These are phyloP conservation scores for Lucilia sericata DNA, from an alignment of 1,140 invertebrate species.

Conservation along the genomic window DNA sequence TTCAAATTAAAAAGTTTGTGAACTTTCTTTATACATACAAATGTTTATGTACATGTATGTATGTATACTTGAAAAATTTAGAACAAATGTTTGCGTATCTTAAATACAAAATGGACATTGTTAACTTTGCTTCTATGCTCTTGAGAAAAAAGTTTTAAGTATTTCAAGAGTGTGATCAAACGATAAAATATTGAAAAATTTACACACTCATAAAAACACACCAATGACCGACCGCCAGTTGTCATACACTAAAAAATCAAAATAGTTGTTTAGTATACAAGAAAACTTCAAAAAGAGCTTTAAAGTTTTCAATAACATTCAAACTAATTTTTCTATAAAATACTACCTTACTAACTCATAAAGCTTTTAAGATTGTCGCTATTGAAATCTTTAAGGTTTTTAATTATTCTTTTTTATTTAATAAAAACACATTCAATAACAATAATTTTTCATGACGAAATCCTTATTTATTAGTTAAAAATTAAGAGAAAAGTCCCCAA, in stretches of 20 bases:
- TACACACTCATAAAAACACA: not conserved
- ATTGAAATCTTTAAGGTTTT: not conserved
- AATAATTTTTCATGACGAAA: not conserved
- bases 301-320: constrained; percentile 37
- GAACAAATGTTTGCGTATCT: no score
- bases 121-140: no score
- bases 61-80: no score
- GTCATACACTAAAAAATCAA: constrained; percentile 43
- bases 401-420: not conserved
- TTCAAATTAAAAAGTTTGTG: no score
- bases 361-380: not conserved
- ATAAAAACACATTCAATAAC: not conserved
- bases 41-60: no score
- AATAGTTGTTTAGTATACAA: constrained; percentile 47
- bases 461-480: not conserved
- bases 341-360: not conserved
- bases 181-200: not conserved
- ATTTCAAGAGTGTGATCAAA: not conserved
- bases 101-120: no score
- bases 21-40: no score
- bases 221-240: not conserved
- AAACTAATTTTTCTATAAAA: not conserved
- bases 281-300: not conserved
- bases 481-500: not conserved
- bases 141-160: not conserved